Evolutionary conservation across 2,113 vertebrate species (phyloP), one percentile per base, ranked within the genome.

Genomic region (Shinisaurus crocodilurus): DNA sequence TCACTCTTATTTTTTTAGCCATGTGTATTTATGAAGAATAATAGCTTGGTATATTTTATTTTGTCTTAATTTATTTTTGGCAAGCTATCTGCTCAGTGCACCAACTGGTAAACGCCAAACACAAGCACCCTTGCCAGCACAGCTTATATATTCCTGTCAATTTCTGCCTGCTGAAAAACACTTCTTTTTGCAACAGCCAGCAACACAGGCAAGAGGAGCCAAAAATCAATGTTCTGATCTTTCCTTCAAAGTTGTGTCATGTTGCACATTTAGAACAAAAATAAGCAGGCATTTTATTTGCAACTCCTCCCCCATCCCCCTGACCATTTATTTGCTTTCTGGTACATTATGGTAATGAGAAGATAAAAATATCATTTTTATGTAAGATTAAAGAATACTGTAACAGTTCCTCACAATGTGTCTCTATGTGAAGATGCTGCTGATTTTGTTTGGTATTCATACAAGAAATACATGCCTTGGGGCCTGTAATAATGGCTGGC

Each of bases 91-190:
- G 91, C 88, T 94, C 93, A 67, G 74, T 92, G 76, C 85, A 95
- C 87, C 93, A 96, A 92, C 91, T 96, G 92, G 86, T 94, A 93
- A 97, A 95, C 91, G 92, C 92, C 93, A 96, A 96, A 83, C 43
- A 43, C 82, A 86, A 88, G 82, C 23, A 48, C 82, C 67, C 87
- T 95, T 95, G 83, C 93, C 92, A 95, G 92, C 93, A 91, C 0
- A 81, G 90, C 86, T 95, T 92, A 87, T 96, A 83, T 86, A 92
- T 94, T 93, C 90, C 93, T 97, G 90, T 95, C 92, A 95, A 27
- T 92, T 96, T 94, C 89, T 95, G 90, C 88, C 87, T 94, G 77
- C 84, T 94, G 92, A 93, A 95, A 96, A 93, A 91, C 87, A 89
- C 74, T 94, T 85, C 37, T 95, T 95, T 92, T 91, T 89, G 87